Evolutionary conservation across 2,888 invertebrate genomes (phyloP).

Genomic region (Brachyptera putata): DNA sequence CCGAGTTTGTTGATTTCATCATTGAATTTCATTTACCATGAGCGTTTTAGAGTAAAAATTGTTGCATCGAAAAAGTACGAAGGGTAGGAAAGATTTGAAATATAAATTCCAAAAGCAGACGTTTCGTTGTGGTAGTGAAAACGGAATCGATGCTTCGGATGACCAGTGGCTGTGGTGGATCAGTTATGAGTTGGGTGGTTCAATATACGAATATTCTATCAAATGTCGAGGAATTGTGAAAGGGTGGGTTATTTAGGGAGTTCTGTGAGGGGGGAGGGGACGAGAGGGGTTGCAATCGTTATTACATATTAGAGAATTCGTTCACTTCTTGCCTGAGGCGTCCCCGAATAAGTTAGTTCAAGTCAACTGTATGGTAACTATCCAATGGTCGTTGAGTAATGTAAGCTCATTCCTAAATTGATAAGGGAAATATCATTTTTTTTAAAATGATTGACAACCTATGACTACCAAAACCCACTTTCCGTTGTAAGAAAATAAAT

Average conservation of each 20-base stretch:
- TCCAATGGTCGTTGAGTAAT: background rate
- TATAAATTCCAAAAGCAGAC: slow-evolving; percentile 25
- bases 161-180: slow-evolving; percentile 25
- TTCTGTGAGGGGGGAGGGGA: background rate
- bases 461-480: slow-evolving; percentile 16
- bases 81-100: slow-evolving; percentile 26
- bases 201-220: slow-evolving; percentile 15
- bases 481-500: slow-evolving; percentile 10
- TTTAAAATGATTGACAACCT: slow-evolving; percentile 17
- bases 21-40: background rate
- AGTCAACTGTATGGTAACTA: background rate
- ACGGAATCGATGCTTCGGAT: slow-evolving; percentile 22
- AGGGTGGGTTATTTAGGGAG: background rate
- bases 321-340: background rate
- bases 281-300: slow-evolving; percentile 6
- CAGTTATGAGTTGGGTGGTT: slow-evolving; percentile 3
- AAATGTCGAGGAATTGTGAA: slow-evolving; percentile 9
- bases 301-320: slow-evolving; percentile 12
- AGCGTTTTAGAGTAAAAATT: background rate
- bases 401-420: slow-evolving; percentile 1
- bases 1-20: too few species aligned
- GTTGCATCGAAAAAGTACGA: background rate
- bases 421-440: slow-evolving; percentile 9
- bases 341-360: slow-evolving; percentile 7
- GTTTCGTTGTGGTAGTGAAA: slow-evolving; percentile 20